Evolutionary conservation across 2,888 invertebrate genomes (phyloP), one percentile per base, ranked within the genome.

Genomic region (Deladenus siricidicola): DNA sequence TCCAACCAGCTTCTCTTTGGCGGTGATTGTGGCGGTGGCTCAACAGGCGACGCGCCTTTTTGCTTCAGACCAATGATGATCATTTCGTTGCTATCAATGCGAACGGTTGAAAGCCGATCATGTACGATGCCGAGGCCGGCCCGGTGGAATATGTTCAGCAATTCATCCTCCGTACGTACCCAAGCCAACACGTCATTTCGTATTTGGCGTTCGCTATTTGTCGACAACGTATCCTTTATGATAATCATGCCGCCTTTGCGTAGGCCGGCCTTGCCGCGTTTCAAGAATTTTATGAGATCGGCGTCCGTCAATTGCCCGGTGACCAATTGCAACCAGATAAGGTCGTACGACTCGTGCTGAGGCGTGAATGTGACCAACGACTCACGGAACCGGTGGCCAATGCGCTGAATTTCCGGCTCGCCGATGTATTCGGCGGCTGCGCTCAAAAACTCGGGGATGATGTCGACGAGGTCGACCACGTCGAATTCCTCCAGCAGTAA

Each of bases 281-380:
- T 65, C 47, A 85, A 80, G 71, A 84, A 93, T 23, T 83, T 80
- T 26, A 90, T 81, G 45, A 94, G 83, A 82, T 96, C 88, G 10
- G 85, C 84, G 80, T 96, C 89, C 2, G 86, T 87, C 50, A 96
- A 82, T 79, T 92, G 88, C 0, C 89, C 88, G 21, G 89, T 81
- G 6, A 96, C 93, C 94, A 96, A 98, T 79, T 96, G 96, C 72
- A 87, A 86, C 96, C 96, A 96, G 71, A 96, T 88, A 10, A 93
- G 83, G 80, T 96, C 91, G 80, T 96, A 98, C n/a, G n/a, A n/a
- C n/a, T 64, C 84, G 85, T 39, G 84, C 62, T 63, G 84, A 83
- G 17, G 64, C 57, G 6, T 75, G 75, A n/a, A n/a, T n/a, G 14
- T 58, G 80, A 79, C 94, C 57, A 96, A 83, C 14, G 86, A 85